Evolutionary conservation across 2,113 vertebrate genomes (phyloP).

Genomic region (Halichoerus grypus): DNA sequence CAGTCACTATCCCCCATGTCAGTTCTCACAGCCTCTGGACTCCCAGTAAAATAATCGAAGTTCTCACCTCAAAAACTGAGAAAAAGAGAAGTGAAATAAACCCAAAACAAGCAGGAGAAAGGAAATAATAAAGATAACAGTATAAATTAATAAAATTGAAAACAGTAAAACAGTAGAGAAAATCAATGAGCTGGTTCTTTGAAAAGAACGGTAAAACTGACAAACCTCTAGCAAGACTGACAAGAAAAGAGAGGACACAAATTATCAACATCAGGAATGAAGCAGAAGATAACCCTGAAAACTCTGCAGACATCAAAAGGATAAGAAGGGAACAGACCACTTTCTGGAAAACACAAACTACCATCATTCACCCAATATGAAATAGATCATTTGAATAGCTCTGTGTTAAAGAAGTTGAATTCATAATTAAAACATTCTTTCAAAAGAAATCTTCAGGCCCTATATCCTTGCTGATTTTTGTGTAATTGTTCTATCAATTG

Average conservation of each 20-base stretch:
- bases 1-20: not conserved
- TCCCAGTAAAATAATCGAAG: not conserved
- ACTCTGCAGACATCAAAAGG: not conserved
- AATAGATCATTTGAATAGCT: not conserved
- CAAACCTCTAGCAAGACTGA: not conserved
- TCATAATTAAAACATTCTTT: not conserved
- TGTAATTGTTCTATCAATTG: not conserved
- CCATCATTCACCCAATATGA: not conserved
- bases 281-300: not conserved
- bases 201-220: not conserved
- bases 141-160: conserved; percentile 36
- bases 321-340: not conserved
- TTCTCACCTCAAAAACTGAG: not conserved
- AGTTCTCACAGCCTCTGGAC: not conserved
- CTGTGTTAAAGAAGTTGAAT: not conserved
- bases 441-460: not conserved
- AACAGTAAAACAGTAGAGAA: not conserved
- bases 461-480: not conserved
- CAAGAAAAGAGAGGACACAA: not conserved
- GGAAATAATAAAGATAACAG: conserved; percentile 12
- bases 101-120: not conserved
- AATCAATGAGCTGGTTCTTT: not conserved
- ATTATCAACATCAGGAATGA: not conserved
- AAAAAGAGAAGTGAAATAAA: conserved; percentile 16
- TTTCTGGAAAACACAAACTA: not conserved